Evolutionary conservation across 1,140 invertebrate species (phyloP).

Genomic region (Dendroctonus ponderosae): DNA sequence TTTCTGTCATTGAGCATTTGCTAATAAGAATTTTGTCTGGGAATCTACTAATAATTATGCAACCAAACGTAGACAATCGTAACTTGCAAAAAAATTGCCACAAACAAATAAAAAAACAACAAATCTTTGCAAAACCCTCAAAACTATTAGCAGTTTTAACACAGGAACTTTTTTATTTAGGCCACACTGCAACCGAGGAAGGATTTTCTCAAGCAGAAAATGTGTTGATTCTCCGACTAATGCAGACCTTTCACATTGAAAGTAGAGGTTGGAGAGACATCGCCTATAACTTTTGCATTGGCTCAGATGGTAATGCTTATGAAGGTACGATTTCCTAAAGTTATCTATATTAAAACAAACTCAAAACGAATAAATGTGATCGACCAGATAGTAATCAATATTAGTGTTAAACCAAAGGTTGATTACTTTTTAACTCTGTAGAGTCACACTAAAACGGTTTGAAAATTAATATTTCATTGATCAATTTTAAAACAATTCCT

Average conservation of each 20-base stretch:
- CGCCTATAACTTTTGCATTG: constrained; percentile 57
- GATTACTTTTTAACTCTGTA: too few species aligned
- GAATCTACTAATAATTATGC: too few species aligned
- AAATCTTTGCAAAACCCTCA: too few species aligned
- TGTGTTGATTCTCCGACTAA: constrained; percentile 49
- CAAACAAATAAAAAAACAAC: not conserved
- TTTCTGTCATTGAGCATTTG: too few species aligned
- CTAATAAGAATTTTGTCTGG: too few species aligned
- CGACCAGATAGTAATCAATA: too few species aligned
- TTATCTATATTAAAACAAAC: not conserved
- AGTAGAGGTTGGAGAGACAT: constrained; percentile 54
- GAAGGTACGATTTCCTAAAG: constrained; percentile 45
- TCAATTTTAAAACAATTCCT: not conserved
- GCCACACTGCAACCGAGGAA: constrained; percentile 54
- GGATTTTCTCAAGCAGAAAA: constrained; percentile 51
- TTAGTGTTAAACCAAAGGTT: too few species aligned
- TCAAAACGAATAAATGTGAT: too few species aligned
- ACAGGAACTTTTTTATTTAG: constrained; percentile 33
- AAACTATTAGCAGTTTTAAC: constrained; percentile 13
- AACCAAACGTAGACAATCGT: too few species aligned
- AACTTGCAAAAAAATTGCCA: too few species aligned
- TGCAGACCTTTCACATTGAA: constrained; percentile 53
- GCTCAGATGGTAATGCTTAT: constrained; percentile 57
- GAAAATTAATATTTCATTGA: too few species aligned
- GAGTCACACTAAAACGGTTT: too few species aligned